Conservation (phyloP, 2,113 vertebrate species). For the Mungos mungo region DNA sequence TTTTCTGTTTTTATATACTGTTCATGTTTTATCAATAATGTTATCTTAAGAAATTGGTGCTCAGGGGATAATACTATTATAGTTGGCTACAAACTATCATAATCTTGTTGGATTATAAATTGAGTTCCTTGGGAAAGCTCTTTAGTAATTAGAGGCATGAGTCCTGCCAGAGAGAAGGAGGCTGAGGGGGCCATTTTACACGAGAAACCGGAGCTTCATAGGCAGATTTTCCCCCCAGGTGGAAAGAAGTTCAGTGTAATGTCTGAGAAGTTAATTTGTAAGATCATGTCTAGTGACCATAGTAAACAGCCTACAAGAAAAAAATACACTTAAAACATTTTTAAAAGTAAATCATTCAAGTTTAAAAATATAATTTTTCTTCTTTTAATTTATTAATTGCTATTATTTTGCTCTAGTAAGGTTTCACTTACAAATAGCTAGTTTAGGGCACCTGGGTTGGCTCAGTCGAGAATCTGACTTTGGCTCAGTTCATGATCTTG, state of each 20-base stretch:
- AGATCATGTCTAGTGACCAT: neutral
- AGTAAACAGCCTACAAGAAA: neutral
- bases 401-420: neutral
- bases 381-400: neutral
- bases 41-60: neutral
- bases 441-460: neutral
- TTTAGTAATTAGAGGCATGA: slow-evolving; percentile 9
- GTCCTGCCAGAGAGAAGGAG: slow-evolving; percentile 5
- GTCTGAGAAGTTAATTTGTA: neutral
- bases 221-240: neutral
- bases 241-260: neutral
- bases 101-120: slow-evolving; percentile 25
- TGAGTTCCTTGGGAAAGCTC: neutral
- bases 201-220: neutral
- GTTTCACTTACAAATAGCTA: neutral
- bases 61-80: neutral
- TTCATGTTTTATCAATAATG: slow-evolving; percentile 14
- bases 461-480: too few relatives aligned
- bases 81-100: neutral
- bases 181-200: neutral
- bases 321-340: neutral
- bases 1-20: slow-evolving; percentile 10
- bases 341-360: neutral
- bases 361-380: neutral
- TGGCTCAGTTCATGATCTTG: too few relatives aligned